These are phyloP conservation scores for Chymomyza fuscimana DNA, from an alignment of 2,888 invertebrate species.

Conservation along the genomic window DNA sequence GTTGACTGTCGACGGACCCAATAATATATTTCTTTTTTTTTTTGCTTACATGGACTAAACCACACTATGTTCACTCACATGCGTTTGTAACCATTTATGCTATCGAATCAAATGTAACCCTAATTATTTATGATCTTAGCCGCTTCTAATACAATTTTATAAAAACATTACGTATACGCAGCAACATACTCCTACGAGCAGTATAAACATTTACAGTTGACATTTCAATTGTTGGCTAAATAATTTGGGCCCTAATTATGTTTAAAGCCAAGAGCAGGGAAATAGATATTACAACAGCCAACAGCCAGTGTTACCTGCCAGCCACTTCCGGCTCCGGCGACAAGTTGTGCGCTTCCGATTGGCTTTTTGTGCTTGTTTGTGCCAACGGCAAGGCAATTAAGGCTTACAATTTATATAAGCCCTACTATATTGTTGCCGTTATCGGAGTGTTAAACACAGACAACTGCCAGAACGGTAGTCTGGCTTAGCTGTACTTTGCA, in stretches of 20 bases:
- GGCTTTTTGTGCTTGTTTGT: neutral
- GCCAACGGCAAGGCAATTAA: conserved; percentile 50
- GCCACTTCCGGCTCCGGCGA: conserved; percentile 5
- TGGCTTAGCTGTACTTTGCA: neutral
- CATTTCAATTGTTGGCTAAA: neutral
- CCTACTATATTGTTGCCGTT: conserved; percentile 55
- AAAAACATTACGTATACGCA: neutral
- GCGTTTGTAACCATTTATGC: no score
- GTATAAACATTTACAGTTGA: neutral
- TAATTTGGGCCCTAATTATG: neutral
- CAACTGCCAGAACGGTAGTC: conserved; percentile 25
- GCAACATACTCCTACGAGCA: neutral
- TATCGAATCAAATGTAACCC: no score
- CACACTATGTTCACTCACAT: no score
- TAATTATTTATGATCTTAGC: no score
- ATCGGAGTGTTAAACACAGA: conserved; percentile 59
- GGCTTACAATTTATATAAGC: conserved; percentile 58
- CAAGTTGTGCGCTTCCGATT: conserved; percentile 6
- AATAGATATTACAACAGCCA: neutral
- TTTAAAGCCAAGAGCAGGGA: neutral
- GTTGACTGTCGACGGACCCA: no score
- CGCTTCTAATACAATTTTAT: neutral
- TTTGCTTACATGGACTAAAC: no score
- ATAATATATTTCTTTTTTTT: no score
- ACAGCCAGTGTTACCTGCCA: neutral